phyloP scores from a whole-genome alignment of 2,113 vertebrate species.

The Chaetorhynchus papuensis region DNA sequence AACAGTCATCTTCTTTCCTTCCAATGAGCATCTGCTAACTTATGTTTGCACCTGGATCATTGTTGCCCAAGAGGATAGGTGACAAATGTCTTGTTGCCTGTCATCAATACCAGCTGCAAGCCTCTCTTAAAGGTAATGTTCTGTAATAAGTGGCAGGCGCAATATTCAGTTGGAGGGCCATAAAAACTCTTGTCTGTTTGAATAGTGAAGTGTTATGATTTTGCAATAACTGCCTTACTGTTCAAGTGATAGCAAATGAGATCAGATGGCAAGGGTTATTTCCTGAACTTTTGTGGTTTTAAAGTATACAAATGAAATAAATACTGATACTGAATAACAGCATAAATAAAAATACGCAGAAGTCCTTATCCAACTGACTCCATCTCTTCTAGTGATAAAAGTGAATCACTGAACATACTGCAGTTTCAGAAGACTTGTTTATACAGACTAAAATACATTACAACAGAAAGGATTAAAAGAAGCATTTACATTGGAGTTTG shows the following conservation, averaged over 20 bases:
- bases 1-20: neutral
- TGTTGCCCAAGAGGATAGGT: neutral
- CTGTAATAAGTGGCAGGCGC: neutral
- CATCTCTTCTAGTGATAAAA: neutral
- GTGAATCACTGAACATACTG: neutral
- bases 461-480: neutral
- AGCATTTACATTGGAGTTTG: neutral
- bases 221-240: slow-evolving; percentile 47
- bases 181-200: slow-evolving; percentile 56
- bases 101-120: slow-evolving; percentile 53
- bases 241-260: slow-evolving; percentile 36
- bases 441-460: neutral
- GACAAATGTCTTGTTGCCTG: slow-evolving; percentile 13
- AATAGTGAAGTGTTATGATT: slow-evolving; percentile 60
- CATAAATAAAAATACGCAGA: neutral
- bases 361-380: neutral
- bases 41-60: slow-evolving; percentile 35
- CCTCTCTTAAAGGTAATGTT: slow-evolving; percentile 10
- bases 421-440: neutral
- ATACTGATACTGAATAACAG: neutral
- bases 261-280: neutral
- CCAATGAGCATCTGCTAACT: slow-evolving; percentile 11
- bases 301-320: neutral
- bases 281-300: slow-evolving; percentile 2
- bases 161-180: slow-evolving; percentile 52